phyloP scores from a whole-genome alignment of 2,888 invertebrate species.

The Drosophila macrospina region DNA sequence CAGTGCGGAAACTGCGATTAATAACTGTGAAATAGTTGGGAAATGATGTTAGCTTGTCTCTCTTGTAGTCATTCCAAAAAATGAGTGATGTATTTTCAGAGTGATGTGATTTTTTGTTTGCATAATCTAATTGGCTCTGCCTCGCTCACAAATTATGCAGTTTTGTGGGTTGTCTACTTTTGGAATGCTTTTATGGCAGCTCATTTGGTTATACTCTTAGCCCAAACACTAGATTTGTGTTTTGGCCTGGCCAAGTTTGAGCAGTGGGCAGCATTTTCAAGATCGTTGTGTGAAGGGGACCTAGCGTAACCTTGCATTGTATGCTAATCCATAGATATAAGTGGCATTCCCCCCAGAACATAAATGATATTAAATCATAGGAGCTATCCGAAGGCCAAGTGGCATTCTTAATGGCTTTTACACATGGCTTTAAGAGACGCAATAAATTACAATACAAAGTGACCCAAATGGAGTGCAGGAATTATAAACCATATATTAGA shows the following conservation, averaged over 20 bases:
- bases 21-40: slow-evolving; percentile 71
- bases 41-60: slow-evolving; percentile 38
- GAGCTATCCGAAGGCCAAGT: slow-evolving; percentile 34
- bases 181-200: slow-evolving; percentile 51
- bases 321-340: slow-evolving; percentile 32
- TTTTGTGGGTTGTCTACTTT: slow-evolving; percentile 35
- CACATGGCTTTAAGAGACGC: not conserved
- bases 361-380: slow-evolving; percentile 9
- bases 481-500: slow-evolving; percentile 24
- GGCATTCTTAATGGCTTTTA: slow-evolving; percentile 28
- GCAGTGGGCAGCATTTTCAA: slow-evolving; percentile 38
- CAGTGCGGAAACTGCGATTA: slow-evolving; percentile 74
- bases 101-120: slow-evolving; percentile 23
- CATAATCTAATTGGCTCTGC: slow-evolving; percentile 51
- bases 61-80: slow-evolving; percentile 3
- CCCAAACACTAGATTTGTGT: slow-evolving; percentile 16
- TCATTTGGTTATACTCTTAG: slow-evolving; percentile 50
- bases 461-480: slow-evolving; percentile 11
- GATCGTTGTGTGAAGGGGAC: slow-evolving; percentile 39
- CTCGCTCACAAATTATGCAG: slow-evolving; percentile 49
- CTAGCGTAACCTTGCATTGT: slow-evolving; percentile 67
- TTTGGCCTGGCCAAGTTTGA: slow-evolving; percentile 10
- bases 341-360: slow-evolving; percentile 35
- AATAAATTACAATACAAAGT: slow-evolving; percentile 5
- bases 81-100: slow-evolving; percentile 50